These are phyloP conservation scores for Brachyptera risi DNA, from an alignment of 2,888 invertebrate species.

Conservation along the genomic window DNA sequence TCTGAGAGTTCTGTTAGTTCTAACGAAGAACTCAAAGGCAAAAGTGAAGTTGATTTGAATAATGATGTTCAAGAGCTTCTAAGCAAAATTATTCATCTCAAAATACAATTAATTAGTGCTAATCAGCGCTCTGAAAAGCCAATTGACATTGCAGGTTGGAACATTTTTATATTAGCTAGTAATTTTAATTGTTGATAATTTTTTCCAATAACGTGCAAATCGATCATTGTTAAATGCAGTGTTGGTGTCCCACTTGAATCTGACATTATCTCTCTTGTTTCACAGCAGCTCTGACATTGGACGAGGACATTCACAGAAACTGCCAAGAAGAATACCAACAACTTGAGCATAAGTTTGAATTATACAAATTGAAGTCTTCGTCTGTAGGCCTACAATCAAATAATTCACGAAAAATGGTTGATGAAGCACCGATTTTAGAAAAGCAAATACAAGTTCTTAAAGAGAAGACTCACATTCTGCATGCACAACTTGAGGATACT, in stretches of 20 bases:
- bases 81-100: conserved; percentile 61
- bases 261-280: not conserved
- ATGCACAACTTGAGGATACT: conserved; percentile 58
- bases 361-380: conserved; percentile 47
- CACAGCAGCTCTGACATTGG: conserved; percentile 21
- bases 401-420: conserved; percentile 15
- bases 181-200: not conserved
- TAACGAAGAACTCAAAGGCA: conserved; percentile 36
- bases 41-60: conserved; percentile 38
- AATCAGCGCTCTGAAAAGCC: conserved; percentile 57
- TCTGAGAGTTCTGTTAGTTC: conserved; percentile 34
- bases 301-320: conserved; percentile 35
- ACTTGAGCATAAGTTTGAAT: conserved; percentile 63
- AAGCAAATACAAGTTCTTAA: conserved; percentile 60
- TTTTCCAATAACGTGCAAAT: conserved; percentile 12
- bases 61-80: conserved; percentile 53
- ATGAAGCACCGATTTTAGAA: conserved; percentile 33
- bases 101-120: conserved; percentile 56
- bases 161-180: not conserved
- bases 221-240: not conserved
- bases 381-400: not conserved
- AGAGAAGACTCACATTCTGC: conserved; percentile 61
- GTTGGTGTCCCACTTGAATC: no score
- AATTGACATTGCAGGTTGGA: conserved; percentile 54
- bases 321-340: conserved; percentile 63